A percentile compares a stretch with the other conserved stretches of the same genome.
These are phyloP conservation scores for Apteryx mantelli DNA, from an alignment of 2,113 vertebrate genomes.

Conservation along the genomic window DNA sequence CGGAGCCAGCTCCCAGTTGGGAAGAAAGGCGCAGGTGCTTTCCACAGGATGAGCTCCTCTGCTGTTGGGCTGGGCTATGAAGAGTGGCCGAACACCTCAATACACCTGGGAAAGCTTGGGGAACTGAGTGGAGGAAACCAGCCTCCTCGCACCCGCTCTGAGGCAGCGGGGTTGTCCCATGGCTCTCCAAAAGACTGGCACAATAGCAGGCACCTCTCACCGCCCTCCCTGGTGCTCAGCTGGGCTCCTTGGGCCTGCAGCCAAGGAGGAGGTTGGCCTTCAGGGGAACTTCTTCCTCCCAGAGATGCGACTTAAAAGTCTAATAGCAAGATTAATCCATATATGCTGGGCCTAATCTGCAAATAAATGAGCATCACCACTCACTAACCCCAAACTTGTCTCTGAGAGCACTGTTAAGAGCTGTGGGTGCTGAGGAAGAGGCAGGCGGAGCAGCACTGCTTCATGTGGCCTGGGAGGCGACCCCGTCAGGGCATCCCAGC, in stretches of 20 bases:
- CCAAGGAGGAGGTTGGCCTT: neutral
- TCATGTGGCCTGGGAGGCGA: neutral
- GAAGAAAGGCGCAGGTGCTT: neutral
- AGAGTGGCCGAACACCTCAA: neutral
- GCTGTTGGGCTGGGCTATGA: neutral
- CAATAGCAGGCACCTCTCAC: rapidly evolving
- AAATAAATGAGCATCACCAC: neutral
- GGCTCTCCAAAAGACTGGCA: neutral
- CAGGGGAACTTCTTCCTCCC: neutral
- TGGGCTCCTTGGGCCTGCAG: neutral
- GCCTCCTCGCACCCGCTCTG: neutral
- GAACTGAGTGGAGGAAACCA: neutral
- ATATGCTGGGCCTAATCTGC: neutral
- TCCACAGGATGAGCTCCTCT: neutral
- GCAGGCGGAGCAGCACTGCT: neutral
- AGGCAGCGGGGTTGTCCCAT: neutral
- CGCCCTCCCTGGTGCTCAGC: neutral
- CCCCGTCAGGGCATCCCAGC: neutral
- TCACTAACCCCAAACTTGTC: neutral
- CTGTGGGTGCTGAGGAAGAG: neutral
- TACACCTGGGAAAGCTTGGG: too few relatives aligned
- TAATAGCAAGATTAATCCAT: neutral
- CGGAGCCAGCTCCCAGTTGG: rapidly evolving
- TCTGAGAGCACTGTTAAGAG: neutral
- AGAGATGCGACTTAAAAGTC: neutral